Evolutionary conservation across 2,113 vertebrate genomes (phyloP), one percentile per base, ranked within the genome.

Genomic region (Microtus montanus): DNA sequence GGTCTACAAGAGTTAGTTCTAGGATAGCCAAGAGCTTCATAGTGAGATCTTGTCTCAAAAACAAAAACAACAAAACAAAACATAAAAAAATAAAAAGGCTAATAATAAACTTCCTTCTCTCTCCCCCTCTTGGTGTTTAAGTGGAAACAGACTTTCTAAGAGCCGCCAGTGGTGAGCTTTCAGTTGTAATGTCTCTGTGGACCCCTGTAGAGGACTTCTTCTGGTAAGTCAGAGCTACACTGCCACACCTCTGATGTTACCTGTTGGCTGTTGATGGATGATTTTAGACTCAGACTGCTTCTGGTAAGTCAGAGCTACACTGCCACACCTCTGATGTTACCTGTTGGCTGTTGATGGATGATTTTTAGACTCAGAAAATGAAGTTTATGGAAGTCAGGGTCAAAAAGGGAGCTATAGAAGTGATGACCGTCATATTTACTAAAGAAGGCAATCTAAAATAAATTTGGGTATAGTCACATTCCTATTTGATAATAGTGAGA

Each of bases 291-390:
- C n/a, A n/a, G n/a, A n/a, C n/a, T n/a, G 24, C 2, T 94, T 94
- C 66, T 89, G 9, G 73, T 61, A 92, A 61, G 87, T 77, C 20
- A 63, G n/a, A 90, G 49, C 19, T 68, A 30, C 30, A 85, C 26
- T 49, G 17, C 74, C 41, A 93, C n/a, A 86, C 6, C 7, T 78
- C 61, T 74, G 28, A 77, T 73, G 0, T 61, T 89, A 52, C 7
- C n/a, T 63, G 20, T 89, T 86, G 20, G 24, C 11, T 85, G 52
- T 58, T 90, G n/a, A 66, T 70, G 74, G 41, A 6, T 38, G 5
- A 88, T 58, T 92, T 95, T 33, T n/a, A 92, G 41, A 75, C 0
- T 66, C 28, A 92, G 47, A 80, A 90, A 44, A 79, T 52, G 73
- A 80, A 87, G 30, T 85, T 89, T 88, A n/a, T 41, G 78, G 66